A percentile compares a stretch with the other conserved stretches of the same genome.
phyloP scores from a whole-genome alignment of 2,888 invertebrate genomes.

The Heliconius ethilla region DNA sequence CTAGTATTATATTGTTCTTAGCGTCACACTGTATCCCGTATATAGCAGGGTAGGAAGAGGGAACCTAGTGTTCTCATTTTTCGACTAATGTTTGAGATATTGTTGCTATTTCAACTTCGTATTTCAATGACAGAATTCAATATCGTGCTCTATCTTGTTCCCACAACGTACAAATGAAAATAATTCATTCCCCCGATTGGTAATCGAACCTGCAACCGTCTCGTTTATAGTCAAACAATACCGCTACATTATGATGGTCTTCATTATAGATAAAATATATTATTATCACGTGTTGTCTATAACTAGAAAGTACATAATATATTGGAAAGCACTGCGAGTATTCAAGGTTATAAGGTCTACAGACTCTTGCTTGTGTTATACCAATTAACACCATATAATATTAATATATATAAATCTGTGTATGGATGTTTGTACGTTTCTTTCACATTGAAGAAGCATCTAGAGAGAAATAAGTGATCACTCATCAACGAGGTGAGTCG shows the following conservation, averaged over 20 bases:
- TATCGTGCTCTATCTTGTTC: neutral
- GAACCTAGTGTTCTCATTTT: neutral
- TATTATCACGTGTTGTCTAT: neutral
- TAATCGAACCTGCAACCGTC: too few relatives aligned
- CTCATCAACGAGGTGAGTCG: too few relatives aligned
- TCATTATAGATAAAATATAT: neutral
- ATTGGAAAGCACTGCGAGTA: constrained; percentile 12
- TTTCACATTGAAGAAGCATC: too few relatives aligned
- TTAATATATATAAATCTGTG: neutral
- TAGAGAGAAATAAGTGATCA: too few relatives aligned
- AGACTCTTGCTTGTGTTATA: neutral
- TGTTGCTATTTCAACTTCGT: too few relatives aligned
- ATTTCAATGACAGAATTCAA: too few relatives aligned
- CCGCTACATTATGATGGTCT: neutral
- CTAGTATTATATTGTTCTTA: neutral
- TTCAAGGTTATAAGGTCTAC: constrained; percentile 12
- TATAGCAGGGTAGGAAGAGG: too few relatives aligned
- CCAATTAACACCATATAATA: neutral
- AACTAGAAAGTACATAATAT: constrained; percentile 14
- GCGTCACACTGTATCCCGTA: too few relatives aligned
- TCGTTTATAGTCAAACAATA: too few relatives aligned
- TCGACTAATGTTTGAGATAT: neutral
- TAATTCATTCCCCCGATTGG: neutral
- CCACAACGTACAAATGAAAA: neutral
- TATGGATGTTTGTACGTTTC: neutral